A percentile compares a stretch with the other conserved stretches of the same genome.
phyloP scores from a whole-genome alignment of 2,888 invertebrate genomes.

The Sisyra nigra region DNA sequence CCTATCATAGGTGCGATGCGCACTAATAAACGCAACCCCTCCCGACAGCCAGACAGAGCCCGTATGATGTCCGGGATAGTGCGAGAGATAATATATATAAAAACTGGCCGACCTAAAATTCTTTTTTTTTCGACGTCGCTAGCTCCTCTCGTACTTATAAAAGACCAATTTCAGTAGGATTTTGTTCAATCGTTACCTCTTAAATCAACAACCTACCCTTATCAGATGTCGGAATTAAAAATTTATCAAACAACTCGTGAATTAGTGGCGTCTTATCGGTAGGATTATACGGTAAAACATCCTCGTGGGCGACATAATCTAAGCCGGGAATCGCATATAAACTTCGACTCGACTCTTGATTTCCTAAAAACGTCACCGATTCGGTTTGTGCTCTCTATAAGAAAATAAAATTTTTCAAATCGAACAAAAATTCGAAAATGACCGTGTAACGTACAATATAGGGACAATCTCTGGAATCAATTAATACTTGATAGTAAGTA shows the following conservation, averaged over 20 bases:
- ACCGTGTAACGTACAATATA: conserved; percentile 77
- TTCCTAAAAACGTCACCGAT: conserved; percentile 92
- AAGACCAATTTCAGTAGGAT: no score
- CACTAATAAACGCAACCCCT: no score
- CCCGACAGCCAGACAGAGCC: no score
- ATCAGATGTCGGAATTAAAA: conserved; percentile 64
- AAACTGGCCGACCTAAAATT: no score
- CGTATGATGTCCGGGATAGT: no score
- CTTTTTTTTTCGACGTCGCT: no score
- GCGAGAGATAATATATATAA: no score
- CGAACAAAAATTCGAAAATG: no score
- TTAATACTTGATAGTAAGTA: conserved; percentile 94
- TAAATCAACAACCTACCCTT: conserved; percentile 37
- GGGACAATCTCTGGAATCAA: conserved; percentile 92
- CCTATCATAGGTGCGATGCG: no score
- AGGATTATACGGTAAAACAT: conserved; percentile 87
- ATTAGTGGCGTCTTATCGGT: conserved; percentile 78
- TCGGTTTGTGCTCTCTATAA: conserved; percentile 90
- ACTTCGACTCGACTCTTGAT: conserved; percentile 88
- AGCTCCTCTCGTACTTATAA: no score
- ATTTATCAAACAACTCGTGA: conserved; percentile 94
- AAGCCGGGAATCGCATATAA: conserved; percentile 92
- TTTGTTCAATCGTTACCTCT: no score
- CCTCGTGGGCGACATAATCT: conserved; percentile 96
- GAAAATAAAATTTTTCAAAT: conserved; percentile 5